These are phyloP conservation scores for Dipodomys stephensi DNA, from an alignment of 2,113 vertebrate species.

Conservation along the genomic window DNA sequence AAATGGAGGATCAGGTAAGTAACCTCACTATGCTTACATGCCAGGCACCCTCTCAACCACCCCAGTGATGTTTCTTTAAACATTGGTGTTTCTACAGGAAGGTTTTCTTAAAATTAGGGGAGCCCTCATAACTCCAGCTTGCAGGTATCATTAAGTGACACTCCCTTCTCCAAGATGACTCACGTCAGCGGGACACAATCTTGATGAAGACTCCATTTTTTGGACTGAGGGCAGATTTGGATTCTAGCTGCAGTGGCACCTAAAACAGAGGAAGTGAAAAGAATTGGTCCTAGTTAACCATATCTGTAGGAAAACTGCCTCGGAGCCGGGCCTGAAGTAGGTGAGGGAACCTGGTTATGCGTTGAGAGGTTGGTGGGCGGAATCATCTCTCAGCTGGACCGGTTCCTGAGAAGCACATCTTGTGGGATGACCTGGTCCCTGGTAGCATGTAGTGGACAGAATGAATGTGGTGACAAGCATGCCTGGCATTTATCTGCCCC, in stretches of 20 bases:
- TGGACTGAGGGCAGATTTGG: conserved; percentile 91
- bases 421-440: rapidly evolving
- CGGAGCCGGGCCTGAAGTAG: not conserved
- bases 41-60: not conserved
- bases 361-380: not conserved
- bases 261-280: conserved; percentile 81
- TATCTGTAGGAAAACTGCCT: not conserved
- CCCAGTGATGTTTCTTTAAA: not conserved
- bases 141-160: too few species aligned
- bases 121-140: not conserved
- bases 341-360: not conserved
- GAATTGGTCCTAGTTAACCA: not conserved
- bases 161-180: not conserved
- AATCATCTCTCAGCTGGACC: too few species aligned
- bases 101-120: not conserved
- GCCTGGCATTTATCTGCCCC: not conserved
- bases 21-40: not conserved
- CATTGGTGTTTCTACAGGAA: not conserved
- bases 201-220: conserved; percentile 93
- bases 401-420: not conserved
- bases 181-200: conserved; percentile 84
- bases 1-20: not conserved
- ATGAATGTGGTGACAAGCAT: not conserved
- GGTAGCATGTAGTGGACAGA: not conserved
- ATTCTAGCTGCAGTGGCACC: conserved; percentile 95